Evolutionary conservation across 2,113 vertebrate genomes (phyloP), one percentile per base, ranked within the genome.

Genomic region (Melanerpes formicivorus): DNA sequence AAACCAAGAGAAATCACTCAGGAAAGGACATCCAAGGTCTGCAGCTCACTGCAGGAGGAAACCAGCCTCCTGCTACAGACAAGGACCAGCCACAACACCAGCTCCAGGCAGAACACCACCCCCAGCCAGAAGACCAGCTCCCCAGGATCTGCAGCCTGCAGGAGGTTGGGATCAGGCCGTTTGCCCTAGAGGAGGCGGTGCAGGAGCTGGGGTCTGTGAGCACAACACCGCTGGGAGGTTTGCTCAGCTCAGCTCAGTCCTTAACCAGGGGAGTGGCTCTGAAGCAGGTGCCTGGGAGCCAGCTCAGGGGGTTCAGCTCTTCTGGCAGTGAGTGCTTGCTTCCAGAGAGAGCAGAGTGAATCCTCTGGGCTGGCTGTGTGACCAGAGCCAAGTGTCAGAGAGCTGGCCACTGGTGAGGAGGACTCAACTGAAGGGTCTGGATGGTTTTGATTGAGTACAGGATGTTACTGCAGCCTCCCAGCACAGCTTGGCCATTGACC

Each of bases 11-110:
- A 80, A 84, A 56, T 29, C 9, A 2, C 29, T 52, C 25, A 48
- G 84, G 74, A 87, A 93, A 87, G 55, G 60, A 93, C 85, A 93
- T 50, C 84, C 76, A 81, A 93, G 37, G 50, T 76, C 87, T 74
- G 59, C 87, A 92, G 75, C 59, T 92, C 88, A 84, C 67, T 1
- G 1, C 40, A 87, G 87, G 64, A 37, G 71, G 63, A 87, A 82
- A 21, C 9, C 84, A 93, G 40, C 74, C 78, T 89, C 79, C 63
- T 89, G 63, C 79, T 77, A 18, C 40, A 93, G 67, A 56, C 10
- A 14, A 82, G 69, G 64, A 75, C 64, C 72, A 37, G 71, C 78
- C 75, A 82, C 79, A 55, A 63, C 56, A 80, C 25, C 5, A 4
- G 75, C 66, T 63, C 23, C 56, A 40, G 40, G 40, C 42, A 15